Evolutionary conservation across 2,888 invertebrate species (phyloP), one percentile per base, ranked within the genome.

Genomic region (Xanthia togata): DNA sequence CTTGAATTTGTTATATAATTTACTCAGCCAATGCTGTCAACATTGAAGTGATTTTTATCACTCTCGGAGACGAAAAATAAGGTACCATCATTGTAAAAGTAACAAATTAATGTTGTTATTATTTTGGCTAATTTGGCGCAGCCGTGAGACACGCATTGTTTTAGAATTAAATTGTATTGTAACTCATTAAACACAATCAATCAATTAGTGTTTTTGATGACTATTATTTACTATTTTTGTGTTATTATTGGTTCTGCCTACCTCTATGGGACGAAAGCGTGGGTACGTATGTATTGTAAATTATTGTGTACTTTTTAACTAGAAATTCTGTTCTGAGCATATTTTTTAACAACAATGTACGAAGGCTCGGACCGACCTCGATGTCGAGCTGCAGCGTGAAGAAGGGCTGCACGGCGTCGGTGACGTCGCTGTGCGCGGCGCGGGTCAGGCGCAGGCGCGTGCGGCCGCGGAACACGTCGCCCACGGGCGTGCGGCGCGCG

Each of bases 371-470:
- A 47, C 71, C 17, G 92, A 99, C 99, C 97, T 99, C 99, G 88
- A 99, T 99, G 91, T 99, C 99, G 50, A 99, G 97, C 93, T 99
- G 99, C 81, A 99, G 97, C 1, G 99, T 99, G 93, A 99, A 99
- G 96, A 99, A 99, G 1, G 99, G 99, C 94, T 99, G 99, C 84
- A 99, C 98, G 87, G 98, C 99, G 92, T 99, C 99, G 0, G 99
- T 99, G 86, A 98, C 97, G 91, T 98, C 97, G 41, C 95, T 94
- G 88, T 95, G 91, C 23, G 97, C 97, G 17, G 97, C 97, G 79
- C 98, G 97, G 87, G 98, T 98, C 81, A 99, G 97, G 20, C 98
- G 97, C 63, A 99, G 98, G 79, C 99, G 97, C 83, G 99, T 97
- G 91, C 99, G 98, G 65, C 99, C 99, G 85, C 99, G 98, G 96